These are phyloP conservation scores for Ramphastos sulfuratus DNA, from an alignment of 2,113 vertebrate genomes.

Conservation along the genomic window DNA sequence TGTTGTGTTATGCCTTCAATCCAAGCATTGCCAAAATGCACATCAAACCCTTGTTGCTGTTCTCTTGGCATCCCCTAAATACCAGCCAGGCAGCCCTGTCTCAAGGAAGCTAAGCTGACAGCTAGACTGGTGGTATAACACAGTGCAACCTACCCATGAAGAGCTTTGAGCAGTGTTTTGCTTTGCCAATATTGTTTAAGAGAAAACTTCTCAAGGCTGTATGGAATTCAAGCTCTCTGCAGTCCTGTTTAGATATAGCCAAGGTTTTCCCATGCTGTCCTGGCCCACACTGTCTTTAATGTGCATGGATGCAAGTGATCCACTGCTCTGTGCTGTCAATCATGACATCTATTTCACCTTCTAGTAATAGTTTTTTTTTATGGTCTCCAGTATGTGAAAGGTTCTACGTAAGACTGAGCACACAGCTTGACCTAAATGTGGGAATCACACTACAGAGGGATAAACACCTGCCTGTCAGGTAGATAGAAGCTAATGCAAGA, in stretches of 20 bases:
- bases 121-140: neutral
- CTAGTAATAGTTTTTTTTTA: neutral
- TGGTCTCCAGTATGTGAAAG: neutral
- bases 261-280: neutral
- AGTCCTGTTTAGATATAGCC: neutral
- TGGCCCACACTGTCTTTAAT: neutral
- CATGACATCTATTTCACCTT: neutral
- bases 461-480: constrained; percentile 24
- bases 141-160: neutral
- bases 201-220: neutral
- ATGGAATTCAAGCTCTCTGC: neutral
- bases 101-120: neutral
- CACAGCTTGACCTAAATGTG: neutral
- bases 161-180: neutral
- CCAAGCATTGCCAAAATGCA: no score
- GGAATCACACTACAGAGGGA: neutral
- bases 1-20: no score
- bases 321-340: neutral
- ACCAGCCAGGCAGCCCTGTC: neutral
- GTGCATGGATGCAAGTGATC: neutral
- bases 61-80: neutral
- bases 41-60: no score
- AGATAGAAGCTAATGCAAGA: constrained; percentile 6
- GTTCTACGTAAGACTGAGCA: neutral
- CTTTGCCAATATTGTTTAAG: neutral